Conservation (phyloP, 2,113 vertebrate genomes). For the Manacus vitellinus region DNA sequence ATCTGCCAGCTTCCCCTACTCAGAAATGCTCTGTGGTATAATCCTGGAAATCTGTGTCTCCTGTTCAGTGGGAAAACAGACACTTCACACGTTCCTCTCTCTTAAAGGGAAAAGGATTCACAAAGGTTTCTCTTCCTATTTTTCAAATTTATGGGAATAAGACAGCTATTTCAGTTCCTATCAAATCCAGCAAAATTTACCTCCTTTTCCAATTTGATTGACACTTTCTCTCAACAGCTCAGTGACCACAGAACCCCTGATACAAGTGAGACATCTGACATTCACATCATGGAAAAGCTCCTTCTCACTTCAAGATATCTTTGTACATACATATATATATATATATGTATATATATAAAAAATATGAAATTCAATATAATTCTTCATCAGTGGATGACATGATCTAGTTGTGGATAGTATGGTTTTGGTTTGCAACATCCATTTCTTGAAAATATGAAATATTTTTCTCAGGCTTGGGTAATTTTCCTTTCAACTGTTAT, state of each 20-base stretch:
- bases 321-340: too few relatives aligned
- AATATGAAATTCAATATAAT: too few relatives aligned
- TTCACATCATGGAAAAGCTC: too few relatives aligned
- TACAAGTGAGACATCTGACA: too few relatives aligned
- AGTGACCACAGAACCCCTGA: fast-evolving
- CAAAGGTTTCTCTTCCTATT: not conserved
- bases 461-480: too few relatives aligned
- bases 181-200: not conserved
- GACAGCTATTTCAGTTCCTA: not conserved
- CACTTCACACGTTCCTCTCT: fast-evolving
- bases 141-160: not conserved
- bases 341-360: too few relatives aligned
- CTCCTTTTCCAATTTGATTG: not conserved
- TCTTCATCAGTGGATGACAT: too few relatives aligned
- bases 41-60: not conserved
- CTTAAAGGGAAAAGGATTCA: not conserved
- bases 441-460: too few relatives aligned
- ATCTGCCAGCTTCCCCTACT: not conserved
- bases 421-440: too few relatives aligned
- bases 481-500: not conserved
- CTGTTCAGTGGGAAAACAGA: not conserved
- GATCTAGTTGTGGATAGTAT: too few relatives aligned
- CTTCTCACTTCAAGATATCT: too few relatives aligned
- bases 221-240: not conserved
- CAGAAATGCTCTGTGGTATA: not conserved